Conservation (phyloP, 1,140 invertebrate species). For the Polypedilum vanderplanki region DNA sequence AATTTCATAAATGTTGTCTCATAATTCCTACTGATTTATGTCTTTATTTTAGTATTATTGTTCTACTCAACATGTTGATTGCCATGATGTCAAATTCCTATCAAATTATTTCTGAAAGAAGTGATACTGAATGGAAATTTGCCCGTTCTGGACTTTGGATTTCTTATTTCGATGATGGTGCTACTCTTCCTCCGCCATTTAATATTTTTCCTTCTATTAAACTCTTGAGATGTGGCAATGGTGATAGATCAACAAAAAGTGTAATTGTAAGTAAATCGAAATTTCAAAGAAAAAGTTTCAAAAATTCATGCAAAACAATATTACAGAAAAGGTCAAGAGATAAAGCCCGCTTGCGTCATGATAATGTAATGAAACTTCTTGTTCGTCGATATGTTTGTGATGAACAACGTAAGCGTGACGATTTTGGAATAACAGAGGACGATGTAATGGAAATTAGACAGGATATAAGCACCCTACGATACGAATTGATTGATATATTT, state of each 20-base stretch:
- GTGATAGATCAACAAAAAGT: slow-evolving; percentile 50
- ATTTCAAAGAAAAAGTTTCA: neutral
- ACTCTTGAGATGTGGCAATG: slow-evolving; percentile 46
- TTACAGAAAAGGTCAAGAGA: slow-evolving; percentile 62
- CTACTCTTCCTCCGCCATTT: slow-evolving; percentile 78
- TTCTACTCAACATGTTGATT: slow-evolving; percentile 88
- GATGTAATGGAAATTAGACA: slow-evolving; percentile 95
- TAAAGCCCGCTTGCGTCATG: slow-evolving; percentile 59
- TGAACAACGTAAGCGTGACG: slow-evolving; percentile 73
- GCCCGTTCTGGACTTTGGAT: slow-evolving; percentile 85
- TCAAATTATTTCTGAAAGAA: slow-evolving; percentile 81
- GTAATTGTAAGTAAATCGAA: slow-evolving; percentile 49
- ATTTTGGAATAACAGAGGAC: slow-evolving; percentile 85
- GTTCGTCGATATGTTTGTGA: slow-evolving; percentile 75
- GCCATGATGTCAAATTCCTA: slow-evolving; percentile 97
- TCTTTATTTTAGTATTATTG: slow-evolving; percentile 58
- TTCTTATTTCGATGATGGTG: slow-evolving; percentile 83
- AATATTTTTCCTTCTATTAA: slow-evolving; percentile 75
- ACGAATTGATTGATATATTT: slow-evolving; percentile 83
- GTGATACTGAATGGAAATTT: slow-evolving; percentile 90
- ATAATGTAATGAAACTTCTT: slow-evolving; percentile 68
- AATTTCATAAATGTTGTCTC: neutral
- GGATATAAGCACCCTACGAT: slow-evolving; percentile 78
- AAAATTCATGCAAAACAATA: neutral
- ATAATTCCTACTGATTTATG: neutral